Evolutionary conservation across 1,140 invertebrate genomes (phyloP).

Genomic region (Mamestra configurata): DNA sequence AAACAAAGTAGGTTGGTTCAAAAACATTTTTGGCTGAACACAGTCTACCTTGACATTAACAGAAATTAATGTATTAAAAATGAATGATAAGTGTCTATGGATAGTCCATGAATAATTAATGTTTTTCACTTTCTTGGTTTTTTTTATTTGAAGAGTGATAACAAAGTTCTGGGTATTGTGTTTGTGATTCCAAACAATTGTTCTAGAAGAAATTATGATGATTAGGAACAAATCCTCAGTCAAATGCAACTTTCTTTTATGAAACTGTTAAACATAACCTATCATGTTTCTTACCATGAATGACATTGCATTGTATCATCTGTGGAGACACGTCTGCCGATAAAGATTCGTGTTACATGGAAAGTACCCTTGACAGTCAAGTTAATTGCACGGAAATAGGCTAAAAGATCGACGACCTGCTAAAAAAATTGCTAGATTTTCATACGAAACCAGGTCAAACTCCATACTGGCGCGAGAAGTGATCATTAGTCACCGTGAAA

Average conservation of each 20-base stretch:
- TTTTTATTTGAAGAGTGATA: neutral
- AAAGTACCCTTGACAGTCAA: neutral
- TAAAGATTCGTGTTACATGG: neutral
- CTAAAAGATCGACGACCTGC: slow-evolving; percentile 3
- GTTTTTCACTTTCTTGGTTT: neutral
- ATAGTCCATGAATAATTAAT: neutral
- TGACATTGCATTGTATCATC: slow-evolving; percentile 25
- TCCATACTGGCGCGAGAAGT: neutral
- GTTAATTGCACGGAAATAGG: neutral
- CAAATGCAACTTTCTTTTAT: neutral
- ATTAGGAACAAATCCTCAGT: neutral
- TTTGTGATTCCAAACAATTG: neutral
- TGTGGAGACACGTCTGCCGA: neutral
- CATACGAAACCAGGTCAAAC: slow-evolving; percentile 45
- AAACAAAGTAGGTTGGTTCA: neutral
- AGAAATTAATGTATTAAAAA: neutral
- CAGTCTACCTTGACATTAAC: slow-evolving; percentile 7
- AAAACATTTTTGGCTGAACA: neutral
- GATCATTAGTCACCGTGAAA: slow-evolving; percentile 45
- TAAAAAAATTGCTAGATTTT: slow-evolving; percentile 14
- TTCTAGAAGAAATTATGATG: neutral
- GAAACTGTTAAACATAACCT: slow-evolving; percentile 10
- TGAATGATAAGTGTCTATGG: slow-evolving; percentile 2
- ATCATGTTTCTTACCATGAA: slow-evolving; percentile 7
- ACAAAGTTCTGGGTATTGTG: neutral